Evolutionary conservation across 2,888 invertebrate genomes (phyloP).

Genomic region (Spilarctia lutea): DNA sequence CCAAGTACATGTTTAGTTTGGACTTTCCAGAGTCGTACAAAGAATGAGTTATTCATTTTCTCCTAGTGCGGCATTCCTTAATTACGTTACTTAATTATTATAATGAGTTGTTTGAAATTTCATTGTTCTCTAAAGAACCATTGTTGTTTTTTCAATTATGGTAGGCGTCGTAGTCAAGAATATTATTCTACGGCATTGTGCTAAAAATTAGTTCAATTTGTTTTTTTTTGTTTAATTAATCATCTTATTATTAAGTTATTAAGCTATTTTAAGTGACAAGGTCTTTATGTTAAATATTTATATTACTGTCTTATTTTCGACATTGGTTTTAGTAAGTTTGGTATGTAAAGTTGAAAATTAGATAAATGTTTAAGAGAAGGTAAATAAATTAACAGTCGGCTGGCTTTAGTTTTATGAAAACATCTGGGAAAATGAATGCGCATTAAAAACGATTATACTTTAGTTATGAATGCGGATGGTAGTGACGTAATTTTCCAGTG

Average conservation of each 20-base stretch:
- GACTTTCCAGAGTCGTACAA: constrained; percentile 7
- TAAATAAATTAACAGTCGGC: constrained; percentile 20
- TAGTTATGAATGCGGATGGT: background rate
- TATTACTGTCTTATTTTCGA: constrained; percentile 1
- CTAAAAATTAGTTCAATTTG: background rate
- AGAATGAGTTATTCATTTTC: constrained; percentile 10
- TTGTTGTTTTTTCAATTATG: constrained; percentile 64
- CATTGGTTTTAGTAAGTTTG: constrained; percentile 12
- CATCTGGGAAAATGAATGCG: constrained; percentile 6
- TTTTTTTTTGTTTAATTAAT: background rate
- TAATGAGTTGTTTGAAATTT: constrained; percentile 37
- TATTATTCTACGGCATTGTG: background rate
- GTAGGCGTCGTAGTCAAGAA: constrained; percentile 32
- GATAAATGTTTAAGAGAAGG: constrained; percentile 30
- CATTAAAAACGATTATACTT: background rate
- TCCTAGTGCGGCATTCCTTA: constrained; percentile 16
- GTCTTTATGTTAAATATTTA: background rate
- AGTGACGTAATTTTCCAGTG: background rate
- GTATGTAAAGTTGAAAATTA: constrained; percentile 22
- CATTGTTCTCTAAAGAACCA: constrained; percentile 22
- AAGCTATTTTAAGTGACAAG: too few species aligned
- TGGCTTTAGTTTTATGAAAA: constrained; percentile 15
- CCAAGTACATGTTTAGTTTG: constrained; percentile 5
- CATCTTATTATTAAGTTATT: background rate
- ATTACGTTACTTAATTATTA: constrained; percentile 38